phyloP scores from a whole-genome alignment of 2,113 vertebrate genomes.

The Seriola dumerili region DNA sequence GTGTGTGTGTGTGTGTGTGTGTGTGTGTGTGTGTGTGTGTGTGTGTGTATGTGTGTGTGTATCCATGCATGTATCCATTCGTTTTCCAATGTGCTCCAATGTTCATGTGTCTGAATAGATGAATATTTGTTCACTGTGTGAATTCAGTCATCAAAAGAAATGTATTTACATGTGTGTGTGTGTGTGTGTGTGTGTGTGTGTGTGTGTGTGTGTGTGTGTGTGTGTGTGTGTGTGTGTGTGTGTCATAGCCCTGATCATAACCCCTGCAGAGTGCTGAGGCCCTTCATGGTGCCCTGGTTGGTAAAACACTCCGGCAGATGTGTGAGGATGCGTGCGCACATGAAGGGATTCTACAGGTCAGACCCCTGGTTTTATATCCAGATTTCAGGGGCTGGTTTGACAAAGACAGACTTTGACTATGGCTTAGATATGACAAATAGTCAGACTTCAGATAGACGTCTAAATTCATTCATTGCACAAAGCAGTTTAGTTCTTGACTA shows the following conservation, averaged over 20 bases:
- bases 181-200: background rate
- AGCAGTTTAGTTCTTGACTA: too few species aligned
- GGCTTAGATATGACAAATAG: too few species aligned
- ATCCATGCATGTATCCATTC: background rate
- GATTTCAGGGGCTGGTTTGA: too few species aligned
- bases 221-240: slow-evolving; percentile 22
- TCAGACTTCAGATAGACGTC: too few species aligned
- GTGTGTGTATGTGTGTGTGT: background rate
- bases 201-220: background rate
- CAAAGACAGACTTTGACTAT: too few species aligned
- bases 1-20: slow-evolving; percentile 1
- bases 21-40: background rate
- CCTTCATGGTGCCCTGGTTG: slow-evolving; percentile 25
- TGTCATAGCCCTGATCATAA: slow-evolving; percentile 17
- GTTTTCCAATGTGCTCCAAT: background rate
- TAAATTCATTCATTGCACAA: too few species aligned
- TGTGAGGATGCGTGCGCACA: slow-evolving; percentile 52
- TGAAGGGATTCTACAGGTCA: background rate
- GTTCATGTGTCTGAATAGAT: background rate
- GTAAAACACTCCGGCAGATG: slow-evolving; percentile 56
- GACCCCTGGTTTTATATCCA: background rate
- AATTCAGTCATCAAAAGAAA: slow-evolving; percentile 2
- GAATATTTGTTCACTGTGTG: background rate
- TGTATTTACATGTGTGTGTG: background rate
- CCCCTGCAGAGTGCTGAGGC: slow-evolving; percentile 26